phyloP scores from a whole-genome alignment of 2,113 vertebrate genomes.

The Dendrocopos noguchii region DNA sequence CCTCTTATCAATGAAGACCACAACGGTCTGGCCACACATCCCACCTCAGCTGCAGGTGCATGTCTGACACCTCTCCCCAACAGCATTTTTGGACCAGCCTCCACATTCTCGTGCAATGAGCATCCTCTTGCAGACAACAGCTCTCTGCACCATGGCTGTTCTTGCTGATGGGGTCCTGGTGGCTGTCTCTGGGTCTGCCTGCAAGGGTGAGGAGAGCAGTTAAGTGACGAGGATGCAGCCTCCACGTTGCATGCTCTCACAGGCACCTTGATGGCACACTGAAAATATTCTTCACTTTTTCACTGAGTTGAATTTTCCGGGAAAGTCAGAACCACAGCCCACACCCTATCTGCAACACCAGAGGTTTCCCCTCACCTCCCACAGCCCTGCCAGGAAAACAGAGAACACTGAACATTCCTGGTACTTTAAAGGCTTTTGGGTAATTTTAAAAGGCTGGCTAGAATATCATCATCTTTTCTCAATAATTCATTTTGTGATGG shows the following conservation, averaged over 20 bases:
- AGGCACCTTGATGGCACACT: background rate
- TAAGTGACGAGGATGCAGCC: background rate
- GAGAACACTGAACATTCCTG: background rate
- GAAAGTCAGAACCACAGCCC: background rate
- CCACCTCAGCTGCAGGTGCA: rapidly evolving
- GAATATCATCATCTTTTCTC: background rate
- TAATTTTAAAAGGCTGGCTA: background rate
- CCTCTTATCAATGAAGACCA: background rate
- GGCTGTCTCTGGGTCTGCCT: background rate
- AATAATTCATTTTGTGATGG: background rate
- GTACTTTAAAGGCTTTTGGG: background rate
- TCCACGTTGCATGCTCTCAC: background rate
- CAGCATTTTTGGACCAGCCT: background rate
- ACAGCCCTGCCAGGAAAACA: background rate
- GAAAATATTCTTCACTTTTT: slow-evolving; percentile 44
- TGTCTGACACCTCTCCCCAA: rapidly evolving
- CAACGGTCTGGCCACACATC: background rate
- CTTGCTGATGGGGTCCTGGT: background rate
- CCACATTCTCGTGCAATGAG: background rate
- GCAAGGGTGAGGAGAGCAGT: background rate
- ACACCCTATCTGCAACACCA: slow-evolving; percentile 15
- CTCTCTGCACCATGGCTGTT: background rate
- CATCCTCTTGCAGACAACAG: background rate
- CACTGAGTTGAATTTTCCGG: slow-evolving; percentile 36
- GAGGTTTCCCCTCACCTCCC: slow-evolving; percentile 7